Evolutionary conservation across 2,888 invertebrate genomes (phyloP), one percentile per base, ranked within the genome.

Genomic region (Aporophyla lueneburgensis): DNA sequence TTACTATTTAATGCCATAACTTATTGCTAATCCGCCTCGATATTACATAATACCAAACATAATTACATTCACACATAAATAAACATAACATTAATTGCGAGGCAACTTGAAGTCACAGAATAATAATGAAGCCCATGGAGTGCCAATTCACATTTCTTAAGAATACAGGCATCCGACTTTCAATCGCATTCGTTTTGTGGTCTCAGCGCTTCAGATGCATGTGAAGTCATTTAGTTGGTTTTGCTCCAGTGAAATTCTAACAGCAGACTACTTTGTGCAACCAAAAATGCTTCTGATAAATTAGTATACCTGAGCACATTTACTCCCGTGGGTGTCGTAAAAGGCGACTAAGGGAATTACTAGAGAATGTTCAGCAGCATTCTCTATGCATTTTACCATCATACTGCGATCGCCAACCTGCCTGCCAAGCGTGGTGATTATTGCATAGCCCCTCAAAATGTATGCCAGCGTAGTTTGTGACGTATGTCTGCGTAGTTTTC

Each of bases 11-110:
- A 63, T 76, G 46, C 43, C 49, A 49, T 46, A 56, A 19, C 71
- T 78, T 71, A 59, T 40, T 33, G 46, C 53, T 69, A 80, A 83
- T 83, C 59, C 56, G n/a, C 16, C 65, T 61, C 46, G 3, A 82
- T 62, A 61, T 65, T 24, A 71, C 33, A 33, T 68, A 43, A 77
- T 78, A 61, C 59, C 7, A 40, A 43, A 78, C 46, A 46, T 33
- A 71, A 65, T 56, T 56, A 83, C 33, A 54, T 51, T 49, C 10
- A 24, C 51, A 67, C n/a, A 24, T 81, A 63, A 46, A 74, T 74
- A 67, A 81, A 81, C 66, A 62, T 74, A 56, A 56, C 43, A 63
- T 78, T 83, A 76, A 77, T 82, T 82, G 58, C 51, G 43, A 72
- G 61, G 24, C 33, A 61, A 70, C 24, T 43, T 59, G 24, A 46